phyloP scores from a whole-genome alignment of 2,797 vertebrate genomes.

The Emydoidea blandingii region DNA sequence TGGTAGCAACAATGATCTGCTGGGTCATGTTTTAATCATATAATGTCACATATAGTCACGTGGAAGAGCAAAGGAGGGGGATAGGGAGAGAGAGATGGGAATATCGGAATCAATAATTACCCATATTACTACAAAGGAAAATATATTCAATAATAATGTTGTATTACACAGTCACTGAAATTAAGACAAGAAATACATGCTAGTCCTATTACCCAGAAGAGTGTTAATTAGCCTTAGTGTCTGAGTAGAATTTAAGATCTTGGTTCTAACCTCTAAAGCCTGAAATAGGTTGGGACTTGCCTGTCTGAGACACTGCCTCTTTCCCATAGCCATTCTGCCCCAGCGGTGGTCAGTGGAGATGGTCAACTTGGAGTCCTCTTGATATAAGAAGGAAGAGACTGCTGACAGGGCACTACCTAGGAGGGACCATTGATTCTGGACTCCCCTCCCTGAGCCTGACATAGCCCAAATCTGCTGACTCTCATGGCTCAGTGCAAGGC shows the following conservation, averaged over 20 bases:
- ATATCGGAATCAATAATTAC: neutral
- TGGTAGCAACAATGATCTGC: too few relatives aligned
- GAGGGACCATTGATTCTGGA: neutral
- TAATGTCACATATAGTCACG: too few relatives aligned
- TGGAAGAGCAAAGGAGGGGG: neutral
- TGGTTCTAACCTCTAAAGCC: neutral
- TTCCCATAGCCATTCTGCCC: neutral
- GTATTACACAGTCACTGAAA: neutral
- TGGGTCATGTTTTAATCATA: too few relatives aligned
- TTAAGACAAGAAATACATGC: neutral
- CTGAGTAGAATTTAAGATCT: neutral
- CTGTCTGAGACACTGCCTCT: neutral
- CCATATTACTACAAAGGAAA: accelerated
- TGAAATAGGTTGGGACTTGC: neutral
- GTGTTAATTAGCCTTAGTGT: neutral
- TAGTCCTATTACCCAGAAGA: neutral
- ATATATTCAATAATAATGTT: too few relatives aligned
- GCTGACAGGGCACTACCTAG: neutral
- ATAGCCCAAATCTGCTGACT: neutral
- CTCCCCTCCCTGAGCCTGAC: neutral
- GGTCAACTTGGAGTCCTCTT: neutral
- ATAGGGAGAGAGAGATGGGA: neutral
- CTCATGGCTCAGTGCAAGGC: neutral
- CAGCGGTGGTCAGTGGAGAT: neutral
- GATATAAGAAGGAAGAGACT: neutral